Base-by-base conservation (phyloP, 2,888 invertebrate species). In the Xestoiulus laeticollis region DNA sequence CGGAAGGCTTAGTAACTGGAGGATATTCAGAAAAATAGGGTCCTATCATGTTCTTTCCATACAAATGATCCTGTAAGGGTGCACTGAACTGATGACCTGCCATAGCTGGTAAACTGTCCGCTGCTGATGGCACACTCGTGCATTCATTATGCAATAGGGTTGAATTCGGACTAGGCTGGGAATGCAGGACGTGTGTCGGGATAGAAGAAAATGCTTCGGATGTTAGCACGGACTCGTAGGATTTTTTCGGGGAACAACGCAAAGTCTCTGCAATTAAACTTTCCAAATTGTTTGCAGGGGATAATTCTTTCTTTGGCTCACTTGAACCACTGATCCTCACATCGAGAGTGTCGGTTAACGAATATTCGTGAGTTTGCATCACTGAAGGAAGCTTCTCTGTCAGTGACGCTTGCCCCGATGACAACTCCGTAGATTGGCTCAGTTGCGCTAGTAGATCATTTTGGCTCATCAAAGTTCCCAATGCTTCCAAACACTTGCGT, bases 231-330 rank as follows among this genome's bases (percentile, higher is more conserved):
- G n/a, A n/a, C n/a, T 59, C n/a, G 22, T n/a, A 59, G 4, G 59
- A 59, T 59, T n/a, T 5, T 8, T n/a, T 59, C n/a, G 59, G 59
- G 30, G 83, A 83, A 33, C 19, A 33, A 30, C 16, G 19, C 32
- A 83, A 83, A 30, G 83, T 83, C 38, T 83, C 83, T 30, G 83
- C 83, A 83, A 83, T 38, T 83, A 83, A 38, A 84, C 84, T 84
- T 84, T 84, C 33, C 22, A 84, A 43, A 33, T 19, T 84, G 43
- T 16, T 33, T 84, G 84, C 6, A 2, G n/a, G 19, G n/a, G 33
- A 32, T 14, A 16, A 43, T 32, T 10, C 16, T 84, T 84, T 84
- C 43, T 22, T 84, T 84, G 84, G 84, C 19, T 84, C 84, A 19
- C 33, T 22, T 1, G 68, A 1, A 12, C 10, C 68, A 6, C 26